Evolutionary conservation across 30 jellyfish, hydroid and myxozoan genomes (phyloP).

Genomic region (Aurelia aurita): DNA sequence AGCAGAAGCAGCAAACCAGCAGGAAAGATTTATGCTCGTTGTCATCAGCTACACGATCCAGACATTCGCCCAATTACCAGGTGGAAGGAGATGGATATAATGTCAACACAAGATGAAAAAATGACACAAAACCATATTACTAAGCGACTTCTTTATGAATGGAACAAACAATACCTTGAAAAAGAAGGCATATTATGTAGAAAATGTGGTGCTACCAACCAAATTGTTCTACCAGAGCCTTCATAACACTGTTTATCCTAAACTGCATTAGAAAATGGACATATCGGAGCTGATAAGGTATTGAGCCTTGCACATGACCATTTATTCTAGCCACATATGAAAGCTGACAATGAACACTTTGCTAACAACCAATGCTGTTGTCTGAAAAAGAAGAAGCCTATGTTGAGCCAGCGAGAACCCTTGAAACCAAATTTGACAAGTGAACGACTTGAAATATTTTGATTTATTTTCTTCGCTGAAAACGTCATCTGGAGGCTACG

Average conservation of each 20-base stretch:
- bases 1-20: neutral
- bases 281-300: slow-evolving; percentile 23
- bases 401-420: slow-evolving; percentile 27
- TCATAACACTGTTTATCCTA: too few relatives aligned
- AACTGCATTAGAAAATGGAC: slow-evolving; percentile 52
- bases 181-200: neutral
- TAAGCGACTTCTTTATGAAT: slow-evolving; percentile 6
- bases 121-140: neutral
- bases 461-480: too few relatives aligned
- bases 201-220: slow-evolving; percentile 8
- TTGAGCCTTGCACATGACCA: slow-evolving; percentile 32
- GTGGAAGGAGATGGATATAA: slow-evolving; percentile 1
- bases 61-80: slow-evolving; percentile 4
- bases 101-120: slow-evolving; percentile 1
- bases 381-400: slow-evolving; percentile 44
- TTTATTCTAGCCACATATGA: slow-evolving; percentile 60
- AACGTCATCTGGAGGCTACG: slow-evolving; percentile 24
- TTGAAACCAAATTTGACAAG: too few relatives aligned
- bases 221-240: slow-evolving; percentile 13
- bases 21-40: neutral
- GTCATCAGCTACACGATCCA: slow-evolving; percentile 7
- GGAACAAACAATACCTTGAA: slow-evolving; percentile 3
- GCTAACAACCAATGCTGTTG: slow-evolving; percentile 33
- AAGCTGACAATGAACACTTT: slow-evolving; percentile 26
- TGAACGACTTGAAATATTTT: too few relatives aligned